Base-by-base conservation (phyloP, 2,888 invertebrate genomes). In the Melikaiella ostensackeni region DNA sequence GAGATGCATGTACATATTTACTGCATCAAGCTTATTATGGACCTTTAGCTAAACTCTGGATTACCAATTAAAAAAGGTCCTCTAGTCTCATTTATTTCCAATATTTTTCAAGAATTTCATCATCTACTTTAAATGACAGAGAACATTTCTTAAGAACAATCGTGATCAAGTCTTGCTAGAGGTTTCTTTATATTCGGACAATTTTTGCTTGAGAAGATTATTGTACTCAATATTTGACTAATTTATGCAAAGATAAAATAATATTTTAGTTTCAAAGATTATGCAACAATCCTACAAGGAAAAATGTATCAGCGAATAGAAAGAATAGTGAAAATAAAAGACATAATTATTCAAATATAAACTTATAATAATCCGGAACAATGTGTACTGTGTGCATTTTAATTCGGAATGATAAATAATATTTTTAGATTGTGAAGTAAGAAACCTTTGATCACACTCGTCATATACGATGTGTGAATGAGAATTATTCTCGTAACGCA, bases 341-440 rank as follows among this genome's bases (percentile, higher is more conserved):
- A 59, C 38, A 55, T 33, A 64, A 74, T 74, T 38, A 61, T 61
- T n/a, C 24, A 63, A 63, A 75, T 42, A 75, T 63, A 75, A 64
- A 63, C 33, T 62, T 63, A 42, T 35, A 79, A 42, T 38, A 21
- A 46, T 75, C 70, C 59, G 78, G 82, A 85, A 86, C 86, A 85
- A 85, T 86, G 86, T 86, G 86, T 85, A 86, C 85, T 86, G 85
- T 86, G 84, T 84, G 85, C 84, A 84, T 79, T 74, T 55, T 50
- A 27, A 30, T 50, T 33, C n/a, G n/a, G 9, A 70, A 70, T 70
- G n/a, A 50, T 50, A 70, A 66, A 46, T 46, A 66, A 70, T 64
- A 13, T 24, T 38, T 64, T 38, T 4, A 33, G n/a, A 50, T 55
- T 30, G 27, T 70, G 27, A 46, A 50, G 30, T 70, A 27, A 27